These are phyloP conservation scores for Tanaodytes sp. DNA, from an alignment of 2,888 invertebrate species.

Conservation along the genomic window DNA sequence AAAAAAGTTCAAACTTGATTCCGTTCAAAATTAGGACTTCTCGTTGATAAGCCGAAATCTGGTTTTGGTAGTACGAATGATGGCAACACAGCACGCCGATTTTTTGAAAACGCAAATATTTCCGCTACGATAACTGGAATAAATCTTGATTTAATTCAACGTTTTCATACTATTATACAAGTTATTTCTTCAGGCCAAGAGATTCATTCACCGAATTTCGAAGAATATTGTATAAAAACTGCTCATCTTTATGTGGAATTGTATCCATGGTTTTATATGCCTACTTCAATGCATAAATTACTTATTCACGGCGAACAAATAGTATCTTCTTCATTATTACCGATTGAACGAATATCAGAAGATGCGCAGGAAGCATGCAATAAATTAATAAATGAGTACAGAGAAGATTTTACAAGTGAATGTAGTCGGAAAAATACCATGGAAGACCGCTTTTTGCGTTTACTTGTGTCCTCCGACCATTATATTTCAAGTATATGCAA, in stretches of 20 bases:
- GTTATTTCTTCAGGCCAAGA: not conserved
- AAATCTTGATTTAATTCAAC: not conserved
- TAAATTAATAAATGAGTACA: not conserved
- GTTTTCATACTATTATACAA: not conserved
- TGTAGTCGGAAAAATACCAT: not conserved
- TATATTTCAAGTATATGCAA: no score
- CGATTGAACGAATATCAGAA: not conserved
- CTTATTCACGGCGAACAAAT: conserved; percentile 1
- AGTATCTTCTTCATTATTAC: not conserved
- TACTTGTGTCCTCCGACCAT: no score
- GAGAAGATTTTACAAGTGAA: not conserved
- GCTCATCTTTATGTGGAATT: not conserved
- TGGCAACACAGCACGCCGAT: conserved; percentile 2
- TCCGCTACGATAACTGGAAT: not conserved
- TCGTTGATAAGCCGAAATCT: not conserved
- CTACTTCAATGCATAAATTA: conserved; percentile 11
- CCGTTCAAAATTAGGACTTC: not conserved
- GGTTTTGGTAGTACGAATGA: not conserved
- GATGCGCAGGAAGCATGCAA: not conserved
- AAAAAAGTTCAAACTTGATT: not conserved
- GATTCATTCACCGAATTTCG: not conserved
- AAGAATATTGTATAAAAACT: conserved; percentile 1
- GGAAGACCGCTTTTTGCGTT: no score
- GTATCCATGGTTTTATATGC: conserved; percentile 1
- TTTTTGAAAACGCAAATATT: conserved; percentile 1